Conservation (phyloP, 2,113 vertebrate genomes). For the Potamarius usumacintae region DNA sequence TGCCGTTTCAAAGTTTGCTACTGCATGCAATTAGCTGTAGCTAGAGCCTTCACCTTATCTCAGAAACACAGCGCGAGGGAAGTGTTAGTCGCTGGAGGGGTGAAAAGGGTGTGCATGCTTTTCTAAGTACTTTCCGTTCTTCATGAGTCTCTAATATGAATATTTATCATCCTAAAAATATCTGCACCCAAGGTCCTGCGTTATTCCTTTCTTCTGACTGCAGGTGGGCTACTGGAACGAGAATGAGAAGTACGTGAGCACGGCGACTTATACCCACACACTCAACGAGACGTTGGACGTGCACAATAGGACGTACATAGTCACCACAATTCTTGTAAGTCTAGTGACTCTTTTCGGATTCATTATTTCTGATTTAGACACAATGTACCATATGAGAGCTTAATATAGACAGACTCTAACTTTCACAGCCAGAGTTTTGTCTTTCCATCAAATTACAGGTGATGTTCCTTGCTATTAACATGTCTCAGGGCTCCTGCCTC, state of each 20-base stretch:
- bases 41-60: constrained; percentile 32
- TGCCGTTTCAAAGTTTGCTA: constrained; percentile 1
- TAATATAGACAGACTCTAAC: not conserved
- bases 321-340: constrained; percentile 94
- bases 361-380: constrained; percentile 14
- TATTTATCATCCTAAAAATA: constrained; percentile 55
- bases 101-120: constrained; percentile 43
- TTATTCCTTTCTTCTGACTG: constrained; percentile 37
- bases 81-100: constrained; percentile 45
- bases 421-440: not conserved
- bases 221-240: constrained; percentile 99
- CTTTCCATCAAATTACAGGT: constrained; percentile 2
- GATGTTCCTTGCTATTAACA: not conserved
- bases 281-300: constrained; percentile 85
- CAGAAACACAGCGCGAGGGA: constrained; percentile 37
- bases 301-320: constrained; percentile 89
- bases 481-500: not conserved
- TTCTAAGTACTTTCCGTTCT: constrained; percentile 50
- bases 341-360: constrained; percentile 26
- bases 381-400: not conserved
- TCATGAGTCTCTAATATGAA: constrained; percentile 52
- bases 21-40: constrained; percentile 32
- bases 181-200: constrained; percentile 26
- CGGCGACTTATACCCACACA: constrained; percentile 76
- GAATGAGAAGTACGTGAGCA: constrained; percentile 85